phyloP scores from a whole-genome alignment of 2,113 vertebrate genomes.

The Paramisgurnus dabryanus region DNA sequence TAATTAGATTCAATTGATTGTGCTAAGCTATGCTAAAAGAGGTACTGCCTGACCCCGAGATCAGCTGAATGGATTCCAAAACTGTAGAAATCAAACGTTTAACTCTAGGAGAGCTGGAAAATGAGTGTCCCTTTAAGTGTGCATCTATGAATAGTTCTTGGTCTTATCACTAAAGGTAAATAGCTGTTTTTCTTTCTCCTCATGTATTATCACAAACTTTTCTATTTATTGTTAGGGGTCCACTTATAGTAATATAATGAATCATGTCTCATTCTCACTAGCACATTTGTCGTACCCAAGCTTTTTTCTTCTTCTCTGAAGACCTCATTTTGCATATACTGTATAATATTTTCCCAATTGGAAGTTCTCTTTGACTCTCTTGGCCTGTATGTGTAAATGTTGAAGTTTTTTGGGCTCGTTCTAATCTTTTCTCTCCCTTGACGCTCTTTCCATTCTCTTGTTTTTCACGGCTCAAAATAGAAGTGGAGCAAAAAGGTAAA shows the following conservation, averaged over 20 bases:
- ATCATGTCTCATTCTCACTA: constrained; percentile 16
- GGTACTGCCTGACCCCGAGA: too few species aligned
- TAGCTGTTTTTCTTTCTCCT: constrained; percentile 59
- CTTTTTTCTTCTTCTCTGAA: not conserved
- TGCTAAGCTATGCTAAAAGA: too few species aligned
- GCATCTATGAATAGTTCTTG: not conserved
- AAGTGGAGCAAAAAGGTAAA: constrained; percentile 99
- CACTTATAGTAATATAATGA: constrained; percentile 37
- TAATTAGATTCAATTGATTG: too few species aligned
- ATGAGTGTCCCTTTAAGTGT: too few species aligned
- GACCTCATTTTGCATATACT: constrained; percentile 12
- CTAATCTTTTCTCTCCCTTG: constrained; percentile 98
- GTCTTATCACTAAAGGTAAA: too few species aligned
- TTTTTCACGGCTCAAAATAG: constrained; percentile 98
- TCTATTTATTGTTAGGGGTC: constrained; percentile 43
- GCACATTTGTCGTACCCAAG: constrained; percentile 4
- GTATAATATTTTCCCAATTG: constrained; percentile 17
- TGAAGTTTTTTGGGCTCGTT: constrained; percentile 84
- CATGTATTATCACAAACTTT: constrained; percentile 83
- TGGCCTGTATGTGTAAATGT: constrained; percentile 71
- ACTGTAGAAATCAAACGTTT: too few species aligned
- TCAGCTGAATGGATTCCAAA: too few species aligned
- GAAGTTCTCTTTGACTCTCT: constrained; percentile 21
- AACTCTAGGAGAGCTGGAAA: too few species aligned
- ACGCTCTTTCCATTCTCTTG: constrained; percentile 76